phyloP scores from a whole-genome alignment of 1,140 invertebrate species.

The Sinella curviseta region DNA sequence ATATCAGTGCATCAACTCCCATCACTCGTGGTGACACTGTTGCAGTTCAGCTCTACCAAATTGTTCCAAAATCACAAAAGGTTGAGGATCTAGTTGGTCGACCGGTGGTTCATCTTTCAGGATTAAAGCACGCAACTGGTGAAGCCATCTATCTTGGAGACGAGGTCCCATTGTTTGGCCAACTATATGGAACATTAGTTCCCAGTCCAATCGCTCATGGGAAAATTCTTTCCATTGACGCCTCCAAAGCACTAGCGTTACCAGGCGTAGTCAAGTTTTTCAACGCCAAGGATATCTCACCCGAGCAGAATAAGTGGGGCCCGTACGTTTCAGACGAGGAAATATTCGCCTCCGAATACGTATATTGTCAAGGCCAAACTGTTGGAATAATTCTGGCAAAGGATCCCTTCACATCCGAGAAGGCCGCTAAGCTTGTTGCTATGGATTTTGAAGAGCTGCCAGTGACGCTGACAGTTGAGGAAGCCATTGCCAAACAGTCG shows the following conservation, averaged over 20 bases:
- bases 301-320: conserved; percentile 38
- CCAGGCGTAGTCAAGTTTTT: conserved; percentile 55
- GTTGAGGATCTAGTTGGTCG: conserved; percentile 38
- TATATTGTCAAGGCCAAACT: conserved; percentile 50
- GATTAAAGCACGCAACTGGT: conserved; percentile 46
- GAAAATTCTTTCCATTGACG: conserved; percentile 50
- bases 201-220: conserved; percentile 45
- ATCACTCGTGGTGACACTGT: background rate
- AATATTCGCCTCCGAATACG: conserved; percentile 50
- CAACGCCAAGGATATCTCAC: conserved; percentile 52
- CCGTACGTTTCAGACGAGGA: conserved; percentile 36
- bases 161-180: conserved; percentile 46
- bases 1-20: background rate
- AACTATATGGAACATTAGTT: conserved; percentile 46
- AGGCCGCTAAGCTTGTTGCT: conserved; percentile 51
- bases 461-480: conserved; percentile 52
- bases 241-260: conserved; percentile 45
- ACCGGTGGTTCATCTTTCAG: conserved; percentile 34
- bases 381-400: conserved; percentile 52
- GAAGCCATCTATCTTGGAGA: conserved; percentile 49
- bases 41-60: conserved; percentile 40
- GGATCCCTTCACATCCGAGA: conserved; percentile 46
- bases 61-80: conserved; percentile 35
- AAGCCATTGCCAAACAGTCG: conserved; percentile 42
- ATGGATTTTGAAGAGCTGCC: conserved; percentile 52